Conservation (phyloP, 2,888 invertebrate genomes). For the Teinopalpus imperialis region DNA sequence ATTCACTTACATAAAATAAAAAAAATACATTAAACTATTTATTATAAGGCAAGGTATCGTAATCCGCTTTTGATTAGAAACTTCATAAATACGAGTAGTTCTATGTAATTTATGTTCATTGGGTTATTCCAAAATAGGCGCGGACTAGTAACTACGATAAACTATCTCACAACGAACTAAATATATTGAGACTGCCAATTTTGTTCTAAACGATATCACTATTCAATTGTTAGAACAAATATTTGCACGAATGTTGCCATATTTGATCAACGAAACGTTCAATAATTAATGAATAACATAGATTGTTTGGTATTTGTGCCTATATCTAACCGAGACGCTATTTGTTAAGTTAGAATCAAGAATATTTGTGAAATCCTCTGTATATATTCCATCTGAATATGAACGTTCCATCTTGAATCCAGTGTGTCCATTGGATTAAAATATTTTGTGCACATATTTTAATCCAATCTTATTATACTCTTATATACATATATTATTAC, state of each 20-base stretch:
- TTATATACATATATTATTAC: no score
- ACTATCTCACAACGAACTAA: slow-evolving; percentile 3
- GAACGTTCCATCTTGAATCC: no score
- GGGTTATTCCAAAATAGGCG: slow-evolving; percentile 2
- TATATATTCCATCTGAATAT: no score
- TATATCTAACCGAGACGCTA: no score
- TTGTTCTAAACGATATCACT: slow-evolving; percentile 14
- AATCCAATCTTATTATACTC: no score
- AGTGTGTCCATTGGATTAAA: no score
- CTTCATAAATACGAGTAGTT: slow-evolving; percentile 9
- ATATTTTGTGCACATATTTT: no score
- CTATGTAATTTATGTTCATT: slow-evolving; percentile 13
- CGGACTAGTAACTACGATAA: slow-evolving; percentile 1
- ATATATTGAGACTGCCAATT: slow-evolving; percentile 13
- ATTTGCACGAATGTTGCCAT: slow-evolving; percentile 11
- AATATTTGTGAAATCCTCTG: no score
- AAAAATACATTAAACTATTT: no score
- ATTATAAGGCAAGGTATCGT: no score
- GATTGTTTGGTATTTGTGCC: not conserved
- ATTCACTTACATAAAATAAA: no score
- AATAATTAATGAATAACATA: slow-evolving; percentile 17
- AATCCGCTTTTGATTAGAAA: not conserved
- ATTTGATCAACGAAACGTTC: slow-evolving; percentile 17
- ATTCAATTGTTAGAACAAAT: slow-evolving; percentile 16
- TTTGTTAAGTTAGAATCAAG: no score